Conservation (phyloP, 2,113 vertebrate species). For the Caranx ignobilis region DNA sequence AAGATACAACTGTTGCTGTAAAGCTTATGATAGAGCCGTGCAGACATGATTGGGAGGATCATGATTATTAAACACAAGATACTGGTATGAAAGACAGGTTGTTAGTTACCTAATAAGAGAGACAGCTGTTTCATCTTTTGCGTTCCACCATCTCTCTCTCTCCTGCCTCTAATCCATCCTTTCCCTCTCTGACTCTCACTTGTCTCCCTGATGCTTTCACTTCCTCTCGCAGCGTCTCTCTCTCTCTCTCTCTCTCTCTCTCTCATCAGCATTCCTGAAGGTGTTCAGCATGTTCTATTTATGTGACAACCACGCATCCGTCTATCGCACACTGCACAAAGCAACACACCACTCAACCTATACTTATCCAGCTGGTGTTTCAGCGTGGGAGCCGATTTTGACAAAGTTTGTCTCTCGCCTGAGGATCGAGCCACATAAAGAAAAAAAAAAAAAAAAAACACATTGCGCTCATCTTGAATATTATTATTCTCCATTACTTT, state of each 20-base stretch:
- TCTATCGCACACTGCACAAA: conserved; percentile 57
- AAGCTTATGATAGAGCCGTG: background rate
- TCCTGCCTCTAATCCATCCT: conserved; percentile 8
- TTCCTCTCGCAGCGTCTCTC: conserved; percentile 44
- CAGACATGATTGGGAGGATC: background rate
- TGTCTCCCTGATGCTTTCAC: conserved; percentile 49
- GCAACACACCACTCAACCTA: conserved; percentile 52
- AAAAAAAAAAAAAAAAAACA: conserved; percentile 13
- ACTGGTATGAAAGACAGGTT: background rate
- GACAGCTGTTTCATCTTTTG: background rate
- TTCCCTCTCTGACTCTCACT: conserved; percentile 45
- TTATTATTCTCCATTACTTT: conserved; percentile 44
- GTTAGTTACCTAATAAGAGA: background rate
- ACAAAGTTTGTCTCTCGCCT: conserved; percentile 38
- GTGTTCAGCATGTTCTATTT: conserved; percentile 76
- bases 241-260: conserved; percentile 56
- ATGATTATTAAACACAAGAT: background rate
- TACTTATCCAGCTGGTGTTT: conserved; percentile 62
- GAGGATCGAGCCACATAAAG: conserved; percentile 18
- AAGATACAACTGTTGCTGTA: background rate
- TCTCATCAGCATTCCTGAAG: conserved; percentile 71
- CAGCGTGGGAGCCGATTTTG: conserved; percentile 37
- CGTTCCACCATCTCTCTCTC: background rate
- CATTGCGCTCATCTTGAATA: conserved; percentile 37
- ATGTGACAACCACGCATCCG: conserved; percentile 62